Evolutionary conservation across 2,888 invertebrate species (phyloP).

Genomic region (Eristalinus sepulchralis): DNA sequence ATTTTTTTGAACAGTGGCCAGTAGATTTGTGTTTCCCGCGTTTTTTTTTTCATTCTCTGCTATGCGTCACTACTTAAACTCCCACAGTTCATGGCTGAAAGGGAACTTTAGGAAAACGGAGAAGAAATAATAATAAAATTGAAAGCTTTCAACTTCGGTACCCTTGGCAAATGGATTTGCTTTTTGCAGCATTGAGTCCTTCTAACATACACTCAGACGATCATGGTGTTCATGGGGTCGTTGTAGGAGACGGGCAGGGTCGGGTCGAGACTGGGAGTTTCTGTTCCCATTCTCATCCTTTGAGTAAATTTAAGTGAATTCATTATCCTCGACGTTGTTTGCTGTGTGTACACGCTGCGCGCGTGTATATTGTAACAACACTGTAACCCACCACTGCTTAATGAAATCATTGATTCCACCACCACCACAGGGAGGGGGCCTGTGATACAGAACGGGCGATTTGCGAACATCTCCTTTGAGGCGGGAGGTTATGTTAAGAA

Average conservation of each 20-base stretch:
- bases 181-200: constrained; percentile 31
- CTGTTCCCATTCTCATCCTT: constrained; percentile 1
- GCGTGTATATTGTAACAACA: constrained; percentile 21
- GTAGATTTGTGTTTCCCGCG: constrained; percentile 12
- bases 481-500: constrained; percentile 19
- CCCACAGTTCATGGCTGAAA: not conserved
- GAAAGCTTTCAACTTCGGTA: constrained; percentile 39
- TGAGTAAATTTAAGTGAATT: constrained; percentile 39
- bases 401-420: constrained; percentile 35
- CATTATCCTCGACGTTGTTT: constrained; percentile 25
- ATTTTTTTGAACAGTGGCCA: not conserved
- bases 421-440: not conserved
- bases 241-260: not conserved
- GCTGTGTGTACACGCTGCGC: constrained; percentile 8
- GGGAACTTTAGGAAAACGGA: not conserved
- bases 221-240: not conserved
- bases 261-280: not conserved
- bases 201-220: constrained; percentile 11
- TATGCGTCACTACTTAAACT: not conserved
- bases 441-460: not conserved
- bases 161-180: constrained; percentile 35
- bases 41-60: not conserved
- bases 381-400: constrained; percentile 23
- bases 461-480: not conserved
- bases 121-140: constrained; percentile 31